These are phyloP conservation scores for Neofelis nebulosa DNA, from an alignment of 2,113 vertebrate genomes.

Conservation along the genomic window DNA sequence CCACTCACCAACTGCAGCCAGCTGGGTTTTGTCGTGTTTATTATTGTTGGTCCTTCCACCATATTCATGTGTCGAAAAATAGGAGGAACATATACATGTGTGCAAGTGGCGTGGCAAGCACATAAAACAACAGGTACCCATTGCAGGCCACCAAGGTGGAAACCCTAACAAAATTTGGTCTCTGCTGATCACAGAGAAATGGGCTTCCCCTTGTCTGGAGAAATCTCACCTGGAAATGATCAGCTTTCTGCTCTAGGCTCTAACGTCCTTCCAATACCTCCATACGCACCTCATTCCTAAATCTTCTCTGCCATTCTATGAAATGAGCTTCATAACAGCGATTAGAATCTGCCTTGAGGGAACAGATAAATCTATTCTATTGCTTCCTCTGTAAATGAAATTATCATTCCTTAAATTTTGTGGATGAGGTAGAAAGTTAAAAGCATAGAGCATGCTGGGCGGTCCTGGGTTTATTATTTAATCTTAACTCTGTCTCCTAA, in stretches of 20 bases:
- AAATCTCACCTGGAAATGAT: background rate
- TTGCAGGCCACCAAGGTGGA: background rate
- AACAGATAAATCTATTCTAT: background rate
- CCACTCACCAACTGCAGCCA: background rate
- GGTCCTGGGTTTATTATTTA: background rate
- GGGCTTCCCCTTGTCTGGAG: background rate
- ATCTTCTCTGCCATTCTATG: background rate
- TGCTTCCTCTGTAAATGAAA: background rate
- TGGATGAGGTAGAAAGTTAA: background rate
- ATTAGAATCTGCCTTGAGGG: background rate
- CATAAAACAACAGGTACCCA: background rate
- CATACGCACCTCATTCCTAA: background rate
- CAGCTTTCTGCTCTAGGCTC: rapidly evolving
- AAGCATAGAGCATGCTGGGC: background rate
- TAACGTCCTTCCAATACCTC: background rate
- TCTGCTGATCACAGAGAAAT: background rate
- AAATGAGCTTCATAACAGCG: background rate
- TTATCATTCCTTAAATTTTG: background rate
- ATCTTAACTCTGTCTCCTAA: slow-evolving; percentile 54
- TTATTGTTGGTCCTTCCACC: rapidly evolving
- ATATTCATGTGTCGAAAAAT: background rate
- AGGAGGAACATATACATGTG: background rate
- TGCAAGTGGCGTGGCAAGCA: background rate
- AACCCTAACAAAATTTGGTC: background rate
- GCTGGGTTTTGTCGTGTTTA: rapidly evolving